phyloP scores from a whole-genome alignment of 2,797 vertebrate genomes.

The Propithecus deckenii region DNA sequence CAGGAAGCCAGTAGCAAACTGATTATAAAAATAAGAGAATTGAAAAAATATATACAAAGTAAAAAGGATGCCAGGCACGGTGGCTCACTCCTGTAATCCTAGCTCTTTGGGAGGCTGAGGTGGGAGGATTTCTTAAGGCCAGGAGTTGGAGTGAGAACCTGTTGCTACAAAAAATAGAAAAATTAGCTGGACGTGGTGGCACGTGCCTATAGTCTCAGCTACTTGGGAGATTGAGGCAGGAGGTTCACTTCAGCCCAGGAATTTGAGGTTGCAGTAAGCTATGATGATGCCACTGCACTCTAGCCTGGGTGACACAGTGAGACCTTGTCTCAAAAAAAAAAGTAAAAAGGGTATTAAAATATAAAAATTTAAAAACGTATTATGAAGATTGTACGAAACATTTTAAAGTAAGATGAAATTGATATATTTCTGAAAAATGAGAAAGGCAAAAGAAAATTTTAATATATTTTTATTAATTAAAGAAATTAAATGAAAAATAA shows the following conservation, averaged over 20 bases:
- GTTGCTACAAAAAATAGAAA: background rate
- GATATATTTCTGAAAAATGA: background rate
- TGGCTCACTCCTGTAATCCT: background rate
- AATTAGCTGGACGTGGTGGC: background rate
- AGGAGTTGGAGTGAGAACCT: background rate
- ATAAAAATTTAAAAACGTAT: background rate
- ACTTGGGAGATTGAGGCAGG: background rate
- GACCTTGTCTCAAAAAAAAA: background rate
- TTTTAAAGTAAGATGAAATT: background rate
- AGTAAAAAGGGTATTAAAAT: background rate
- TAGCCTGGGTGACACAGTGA: background rate
- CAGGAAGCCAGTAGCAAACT: background rate
- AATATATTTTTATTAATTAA: background rate
- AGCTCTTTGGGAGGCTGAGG: background rate
- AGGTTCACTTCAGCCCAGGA: fast-evolving
- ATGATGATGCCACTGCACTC: background rate
- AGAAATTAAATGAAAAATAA: background rate
- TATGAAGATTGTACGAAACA: background rate
- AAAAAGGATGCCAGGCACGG: background rate
- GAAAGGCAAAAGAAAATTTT: background rate
- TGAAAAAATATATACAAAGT: background rate
- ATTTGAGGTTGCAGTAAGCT: background rate
- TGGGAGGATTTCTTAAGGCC: background rate
- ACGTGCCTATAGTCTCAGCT: background rate
- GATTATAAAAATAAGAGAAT: background rate